Evolutionary conservation across 2,113 vertebrate genomes (phyloP).

Genomic region (Daubentonia madagascariensis): DNA sequence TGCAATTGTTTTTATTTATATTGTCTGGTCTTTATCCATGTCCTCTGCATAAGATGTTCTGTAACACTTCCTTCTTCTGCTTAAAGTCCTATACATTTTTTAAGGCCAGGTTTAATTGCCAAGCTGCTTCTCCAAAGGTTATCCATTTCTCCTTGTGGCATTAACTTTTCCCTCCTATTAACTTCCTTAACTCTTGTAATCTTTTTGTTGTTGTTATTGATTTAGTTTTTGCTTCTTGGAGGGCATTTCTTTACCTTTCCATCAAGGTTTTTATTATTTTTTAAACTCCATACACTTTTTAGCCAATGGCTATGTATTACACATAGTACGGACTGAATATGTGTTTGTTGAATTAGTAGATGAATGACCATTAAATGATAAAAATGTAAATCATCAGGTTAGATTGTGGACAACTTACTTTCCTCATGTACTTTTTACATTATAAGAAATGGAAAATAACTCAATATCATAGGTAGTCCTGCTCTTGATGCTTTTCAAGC

Average conservation of each 20-base stretch:
- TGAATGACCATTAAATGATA: not conserved
- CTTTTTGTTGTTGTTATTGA: not conserved
- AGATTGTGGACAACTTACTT: not conserved
- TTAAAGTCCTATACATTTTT: not conserved
- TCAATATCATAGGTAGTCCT: not conserved
- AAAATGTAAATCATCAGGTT: not conserved
- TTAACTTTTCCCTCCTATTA: not conserved
- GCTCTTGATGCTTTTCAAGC: not conserved
- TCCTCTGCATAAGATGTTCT: not conserved
- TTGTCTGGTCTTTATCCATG: not conserved
- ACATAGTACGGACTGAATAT: not conserved
- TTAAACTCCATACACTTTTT: not conserved
- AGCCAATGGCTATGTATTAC: not conserved
- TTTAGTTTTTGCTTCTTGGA: not conserved
- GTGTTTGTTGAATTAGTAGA: not conserved
- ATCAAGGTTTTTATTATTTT: not conserved
- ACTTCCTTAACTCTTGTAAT: not conserved
- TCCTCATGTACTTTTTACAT: not conserved
- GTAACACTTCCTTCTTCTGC: not conserved
- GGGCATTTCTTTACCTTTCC: not conserved
- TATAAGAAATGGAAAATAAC: not conserved
- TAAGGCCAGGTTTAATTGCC: not conserved
- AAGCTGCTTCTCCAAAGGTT: not conserved
- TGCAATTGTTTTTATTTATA: not conserved
- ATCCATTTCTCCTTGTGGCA: not conserved